Percentiles rank a stretch among this genome's conserved stretches.
phyloP scores from a whole-genome alignment of 2,113 vertebrate genomes.

The Rhombomys opimus region DNA sequence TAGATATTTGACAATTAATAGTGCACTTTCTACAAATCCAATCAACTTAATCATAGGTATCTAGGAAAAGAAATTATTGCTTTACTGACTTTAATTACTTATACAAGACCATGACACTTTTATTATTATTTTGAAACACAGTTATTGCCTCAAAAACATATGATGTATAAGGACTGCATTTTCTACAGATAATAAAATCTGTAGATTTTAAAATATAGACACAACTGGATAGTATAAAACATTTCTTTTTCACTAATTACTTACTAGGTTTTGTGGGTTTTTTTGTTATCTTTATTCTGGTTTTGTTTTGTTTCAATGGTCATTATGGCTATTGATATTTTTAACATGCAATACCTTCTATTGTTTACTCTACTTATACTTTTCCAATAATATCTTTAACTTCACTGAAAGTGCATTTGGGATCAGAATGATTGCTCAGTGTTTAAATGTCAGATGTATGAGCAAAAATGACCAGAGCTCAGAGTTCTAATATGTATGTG shows the following conservation, averaged over 20 bases:
- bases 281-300: neutral
- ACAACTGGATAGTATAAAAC: neutral
- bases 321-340: neutral
- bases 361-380: neutral
- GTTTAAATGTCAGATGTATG: neutral
- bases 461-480: neutral
- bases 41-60: neutral
- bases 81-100: constrained; percentile 1
- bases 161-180: neutral
- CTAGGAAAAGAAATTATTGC: neutral
- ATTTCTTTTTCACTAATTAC: neutral
- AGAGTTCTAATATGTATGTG: neutral
- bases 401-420: neutral
- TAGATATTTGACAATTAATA: constrained; percentile 40
- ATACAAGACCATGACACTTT: neutral
- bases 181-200: neutral
- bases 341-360: neutral
- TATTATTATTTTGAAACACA: neutral
- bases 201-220: neutral
- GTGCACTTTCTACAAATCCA: neutral
- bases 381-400: neutral
- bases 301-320: neutral
- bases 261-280: neutral
- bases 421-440: neutral
- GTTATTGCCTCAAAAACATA: neutral